Conservation (phyloP, 2,888 invertebrate species). For the Petrophora chlorosata region DNA sequence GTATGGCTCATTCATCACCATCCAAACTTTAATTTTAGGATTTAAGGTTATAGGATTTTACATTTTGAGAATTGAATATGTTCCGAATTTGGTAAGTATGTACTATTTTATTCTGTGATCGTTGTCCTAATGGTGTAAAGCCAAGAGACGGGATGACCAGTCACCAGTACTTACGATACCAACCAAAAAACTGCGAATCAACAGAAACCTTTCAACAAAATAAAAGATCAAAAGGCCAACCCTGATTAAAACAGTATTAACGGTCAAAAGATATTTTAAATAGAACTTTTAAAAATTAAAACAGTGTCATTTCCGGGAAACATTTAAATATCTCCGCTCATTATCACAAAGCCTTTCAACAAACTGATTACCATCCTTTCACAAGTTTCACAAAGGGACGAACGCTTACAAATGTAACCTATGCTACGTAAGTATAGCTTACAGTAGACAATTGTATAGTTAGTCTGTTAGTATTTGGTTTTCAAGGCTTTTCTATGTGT, state of each 20-base stretch:
- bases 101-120: too few species aligned
- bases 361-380: conserved; percentile 21
- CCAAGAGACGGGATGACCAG: too few species aligned
- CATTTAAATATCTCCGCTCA: conserved; percentile 15
- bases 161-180: too few species aligned
- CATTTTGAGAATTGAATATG: too few species aligned
- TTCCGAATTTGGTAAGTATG: too few species aligned
- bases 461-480: too few species aligned
- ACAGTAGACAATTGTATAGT: not conserved
- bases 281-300: conserved; percentile 21
- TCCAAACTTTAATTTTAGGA: too few species aligned
- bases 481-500: too few species aligned
- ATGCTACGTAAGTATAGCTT: not conserved
- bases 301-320: conserved; percentile 25
- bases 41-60: too few species aligned
- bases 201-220: not conserved
- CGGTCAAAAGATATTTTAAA: conserved; percentile 17
- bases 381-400: conserved; percentile 11
- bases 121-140: too few species aligned
- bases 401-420: not conserved
- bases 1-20: too few species aligned
- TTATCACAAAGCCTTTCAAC: conserved; percentile 25
- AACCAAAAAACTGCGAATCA: too few species aligned
- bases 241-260: conserved; percentile 2
- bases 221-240: not conserved